Conservation (phyloP, 1,140 invertebrate species). For the Pseudomyrmex dendroicus region DNA sequence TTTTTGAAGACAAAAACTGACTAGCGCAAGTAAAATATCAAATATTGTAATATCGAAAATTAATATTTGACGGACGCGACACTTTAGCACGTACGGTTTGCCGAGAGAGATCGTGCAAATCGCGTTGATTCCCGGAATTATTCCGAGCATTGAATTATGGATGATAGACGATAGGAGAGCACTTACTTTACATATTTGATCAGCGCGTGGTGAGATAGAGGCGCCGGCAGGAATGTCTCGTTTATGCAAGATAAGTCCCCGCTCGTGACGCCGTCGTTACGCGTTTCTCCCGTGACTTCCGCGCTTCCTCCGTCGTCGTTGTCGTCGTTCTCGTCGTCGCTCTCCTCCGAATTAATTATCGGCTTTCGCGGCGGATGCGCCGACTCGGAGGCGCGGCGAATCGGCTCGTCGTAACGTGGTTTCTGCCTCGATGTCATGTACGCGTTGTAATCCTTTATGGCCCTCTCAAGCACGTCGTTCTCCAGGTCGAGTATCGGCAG, state of each 20-base stretch:
- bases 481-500: conserved; percentile 79
- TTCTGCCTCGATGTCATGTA: conserved; percentile 77
- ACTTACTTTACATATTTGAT: conserved; percentile 85
- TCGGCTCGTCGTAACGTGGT: conserved; percentile 33
- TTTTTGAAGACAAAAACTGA: not conserved
- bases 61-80: not conserved
- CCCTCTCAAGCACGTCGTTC: conserved; percentile 79
- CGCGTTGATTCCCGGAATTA: conserved; percentile 28
- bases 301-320: not conserved
- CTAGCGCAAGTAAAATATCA: not conserved
- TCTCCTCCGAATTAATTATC: conserved; percentile 64
- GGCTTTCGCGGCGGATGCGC: conserved; percentile 59
- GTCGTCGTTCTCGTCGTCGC: not conserved
- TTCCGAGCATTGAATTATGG: conserved; percentile 69
- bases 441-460: conserved; percentile 79
- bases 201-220: conserved; percentile 79
- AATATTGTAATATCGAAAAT: not conserved
- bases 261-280: conserved; percentile 62
- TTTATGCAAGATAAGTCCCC: conserved; percentile 84
- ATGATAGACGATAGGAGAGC: conserved; percentile 59
- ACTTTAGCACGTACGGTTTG: too few relatives aligned
- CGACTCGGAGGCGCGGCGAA: not conserved
- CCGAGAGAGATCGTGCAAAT: conserved; percentile 21
- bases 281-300: conserved; percentile 4
- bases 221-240: conserved; percentile 83